Evolutionary conservation across 2,888 invertebrate genomes (phyloP).

Genomic region (Stenichneumon culpator): DNA sequence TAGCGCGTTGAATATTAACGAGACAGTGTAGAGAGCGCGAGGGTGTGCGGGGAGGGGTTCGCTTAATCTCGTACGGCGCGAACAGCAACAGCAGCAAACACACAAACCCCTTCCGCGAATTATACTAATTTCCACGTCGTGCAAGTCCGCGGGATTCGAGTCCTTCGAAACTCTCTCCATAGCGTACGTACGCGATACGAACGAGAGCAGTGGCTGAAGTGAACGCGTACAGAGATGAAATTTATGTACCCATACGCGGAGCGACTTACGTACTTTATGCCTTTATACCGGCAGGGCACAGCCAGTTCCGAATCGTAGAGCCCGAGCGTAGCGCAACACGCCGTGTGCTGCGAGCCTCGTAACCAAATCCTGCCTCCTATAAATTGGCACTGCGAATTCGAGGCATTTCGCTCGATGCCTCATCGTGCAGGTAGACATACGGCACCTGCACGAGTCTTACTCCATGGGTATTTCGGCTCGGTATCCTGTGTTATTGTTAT

Average conservation of each 20-base stretch:
- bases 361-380: conserved; percentile 77
- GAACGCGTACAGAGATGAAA: conserved; percentile 50
- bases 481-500: conserved; percentile 18
- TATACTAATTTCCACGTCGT: conserved; percentile 54
- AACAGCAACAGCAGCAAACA: conserved; percentile 31
- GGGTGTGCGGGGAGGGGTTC: neutral
- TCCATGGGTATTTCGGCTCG: neutral
- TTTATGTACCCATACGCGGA: conserved; percentile 61
- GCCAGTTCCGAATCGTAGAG: conserved; percentile 50
- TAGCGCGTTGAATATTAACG: conserved; percentile 69
- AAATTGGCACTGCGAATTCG: conserved; percentile 63
- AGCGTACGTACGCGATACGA: conserved; percentile 6
- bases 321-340: neutral
- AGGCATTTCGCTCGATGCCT: conserved; percentile 50
- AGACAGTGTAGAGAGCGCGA: conserved; percentile 24
- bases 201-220: neutral
- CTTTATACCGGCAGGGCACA: conserved; percentile 44
- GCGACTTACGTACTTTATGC: conserved; percentile 59
- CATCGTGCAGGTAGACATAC: conserved; percentile 21
- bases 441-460: conserved; percentile 36
- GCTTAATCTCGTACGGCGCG: conserved; percentile 50
- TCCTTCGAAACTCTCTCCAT: conserved; percentile 28
- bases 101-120: conserved; percentile 34
- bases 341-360: conserved; percentile 81
- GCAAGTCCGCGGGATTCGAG: conserved; percentile 55